Conservation (phyloP, 2,797 vertebrate genomes). For the Sebastes ruberrimus region DNA sequence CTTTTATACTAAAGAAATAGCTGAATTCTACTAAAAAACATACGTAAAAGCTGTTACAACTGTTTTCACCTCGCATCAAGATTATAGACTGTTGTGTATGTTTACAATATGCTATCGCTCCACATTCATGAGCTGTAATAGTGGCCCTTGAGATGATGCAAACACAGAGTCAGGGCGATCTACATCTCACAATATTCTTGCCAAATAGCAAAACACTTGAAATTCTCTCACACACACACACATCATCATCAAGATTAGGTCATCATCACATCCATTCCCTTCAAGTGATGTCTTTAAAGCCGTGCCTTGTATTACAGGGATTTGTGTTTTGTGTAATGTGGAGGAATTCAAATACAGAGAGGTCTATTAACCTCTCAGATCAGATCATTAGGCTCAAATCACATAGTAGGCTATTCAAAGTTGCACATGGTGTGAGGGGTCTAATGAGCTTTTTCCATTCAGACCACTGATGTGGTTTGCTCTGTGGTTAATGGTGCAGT, state of each 20-base stretch:
- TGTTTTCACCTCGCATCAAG: neutral
- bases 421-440: neutral
- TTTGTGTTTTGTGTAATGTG: neutral
- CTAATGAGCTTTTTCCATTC: conserved; percentile 28
- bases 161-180: neutral
- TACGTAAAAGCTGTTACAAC: neutral
- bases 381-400: conserved; percentile 3
- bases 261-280: conserved; percentile 19
- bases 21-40: neutral
- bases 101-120: neutral
- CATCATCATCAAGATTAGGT: conserved; percentile 1
- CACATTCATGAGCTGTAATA: neutral
- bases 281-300: conserved; percentile 6
- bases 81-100: neutral
- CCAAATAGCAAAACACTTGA: conserved; percentile 13
- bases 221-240: neutral
- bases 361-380: neutral
- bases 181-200: neutral
- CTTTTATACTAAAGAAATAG: neutral
- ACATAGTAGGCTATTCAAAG: neutral
- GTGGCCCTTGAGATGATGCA: neutral
- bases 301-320: neutral
- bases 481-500: conserved; percentile 30
- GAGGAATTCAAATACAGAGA: conserved; percentile 1
- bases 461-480: neutral